Base-by-base conservation (phyloP, 1,140 invertebrate species). In the Lerema accius region DNA sequence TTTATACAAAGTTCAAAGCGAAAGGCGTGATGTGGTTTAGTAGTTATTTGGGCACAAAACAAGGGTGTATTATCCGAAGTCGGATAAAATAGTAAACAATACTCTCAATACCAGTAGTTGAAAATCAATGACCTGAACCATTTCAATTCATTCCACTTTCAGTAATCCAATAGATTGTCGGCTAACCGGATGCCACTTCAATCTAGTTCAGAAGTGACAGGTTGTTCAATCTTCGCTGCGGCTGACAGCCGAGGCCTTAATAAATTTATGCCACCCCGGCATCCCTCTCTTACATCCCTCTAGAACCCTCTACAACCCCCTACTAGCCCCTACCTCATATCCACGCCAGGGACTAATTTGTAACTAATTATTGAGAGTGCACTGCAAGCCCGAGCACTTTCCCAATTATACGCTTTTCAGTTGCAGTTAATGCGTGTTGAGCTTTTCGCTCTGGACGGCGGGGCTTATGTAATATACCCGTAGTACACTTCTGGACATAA, bases 321-420 rank as follows among this genome's bases (percentile, higher is more conserved):
- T 37, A 37, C n/a, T 32, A 32, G 14, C 35, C 39, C 32, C 19
- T 16, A 23, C 19, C 5, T 23, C 19, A 42, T n/a, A 43, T 26
- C 49, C 55, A 37, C 37, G 53, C 17, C 53, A 17, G 48, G 28
- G 23, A 45, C 48, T 60, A 65, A 65, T 60, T 65, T 48, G 48
- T 16, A 65, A 60, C 63, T 65, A 65, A 65, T 65, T 65, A 65
- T 50, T 46, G 62, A 42, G 49, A 53, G 53, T 48, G 23, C 10
- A 43, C 26, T 19, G 51, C 46, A 39, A 53, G 26, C 28, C 16
- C 16, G 11, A 43, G 40, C 58, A 66, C 58, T 58, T 58, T 37
- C 42, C 28, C 42, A 37, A 46, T 58, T 58, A 58, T 46, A 35
- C 4, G 42, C 40, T 14, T 46, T 58, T 11, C 40, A 46, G 40